These are phyloP conservation scores for Vipera latastei DNA, from an alignment of 2,797 vertebrate genomes.

Conservation along the genomic window DNA sequence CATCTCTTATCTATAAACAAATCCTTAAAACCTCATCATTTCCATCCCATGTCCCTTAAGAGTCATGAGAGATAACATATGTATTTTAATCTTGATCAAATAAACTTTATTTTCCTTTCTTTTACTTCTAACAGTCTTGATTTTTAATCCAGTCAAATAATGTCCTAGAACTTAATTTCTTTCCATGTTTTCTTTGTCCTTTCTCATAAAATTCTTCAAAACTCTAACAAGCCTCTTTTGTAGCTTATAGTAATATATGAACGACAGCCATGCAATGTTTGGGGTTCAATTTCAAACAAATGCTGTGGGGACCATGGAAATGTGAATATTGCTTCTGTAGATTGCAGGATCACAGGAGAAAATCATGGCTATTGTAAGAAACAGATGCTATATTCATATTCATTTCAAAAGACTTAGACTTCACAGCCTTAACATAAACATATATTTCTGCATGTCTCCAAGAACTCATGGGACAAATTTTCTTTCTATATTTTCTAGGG, in stretches of 20 bases:
- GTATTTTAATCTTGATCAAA: background rate
- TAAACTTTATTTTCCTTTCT: background rate
- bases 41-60: background rate
- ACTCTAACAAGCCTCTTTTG: background rate
- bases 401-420: background rate
- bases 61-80: background rate
- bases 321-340: background rate
- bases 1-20: background rate
- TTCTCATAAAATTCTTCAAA: background rate
- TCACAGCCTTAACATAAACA: background rate
- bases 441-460: background rate
- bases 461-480: background rate
- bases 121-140: background rate
- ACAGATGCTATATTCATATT: background rate
- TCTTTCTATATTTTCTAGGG: background rate
- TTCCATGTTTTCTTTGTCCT: background rate
- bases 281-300: background rate
- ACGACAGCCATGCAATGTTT: background rate
- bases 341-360: background rate
- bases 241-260: background rate
- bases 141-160: background rate
- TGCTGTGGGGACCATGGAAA: background rate
- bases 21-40: background rate
- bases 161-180: background rate
- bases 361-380: background rate